Conservation (phyloP, 2,888 invertebrate species). For the Patella pellucida region DNA sequence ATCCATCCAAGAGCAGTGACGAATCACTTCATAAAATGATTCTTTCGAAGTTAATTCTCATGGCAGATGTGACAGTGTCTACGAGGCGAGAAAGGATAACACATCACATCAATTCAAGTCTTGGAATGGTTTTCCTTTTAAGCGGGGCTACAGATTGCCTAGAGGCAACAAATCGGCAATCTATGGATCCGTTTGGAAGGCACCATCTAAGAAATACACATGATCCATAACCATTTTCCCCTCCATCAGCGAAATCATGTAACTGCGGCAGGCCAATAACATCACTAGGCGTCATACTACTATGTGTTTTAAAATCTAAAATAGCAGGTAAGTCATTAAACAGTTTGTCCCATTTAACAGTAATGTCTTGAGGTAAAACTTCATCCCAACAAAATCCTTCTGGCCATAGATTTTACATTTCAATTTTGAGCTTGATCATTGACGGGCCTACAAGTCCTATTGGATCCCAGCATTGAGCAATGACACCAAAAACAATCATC, state of each 20-base stretch:
- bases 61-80: neutral
- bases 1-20: neutral
- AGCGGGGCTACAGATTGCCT: too few relatives aligned
- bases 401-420: neutral
- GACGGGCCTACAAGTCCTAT: neutral
- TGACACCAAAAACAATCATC: neutral
- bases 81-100: neutral
- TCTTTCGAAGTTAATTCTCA: neutral
- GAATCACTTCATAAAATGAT: neutral
- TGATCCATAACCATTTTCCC: neutral
- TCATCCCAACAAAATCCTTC: neutral
- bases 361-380: neutral
- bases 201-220: too few relatives aligned
- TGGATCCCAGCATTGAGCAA: constrained; percentile 5
- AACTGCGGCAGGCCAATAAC: neutral
- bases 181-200: too few relatives aligned
- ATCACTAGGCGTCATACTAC: neutral
- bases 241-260: neutral
- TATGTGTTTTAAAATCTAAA: neutral
- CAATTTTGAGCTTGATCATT: neutral
- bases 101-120: constrained; percentile 1
- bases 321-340: neutral
- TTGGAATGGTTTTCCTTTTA: neutral
- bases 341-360: neutral
- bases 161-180: too few relatives aligned